phyloP scores from a whole-genome alignment of 2,797 vertebrate species.

The Manis javanica region DNA sequence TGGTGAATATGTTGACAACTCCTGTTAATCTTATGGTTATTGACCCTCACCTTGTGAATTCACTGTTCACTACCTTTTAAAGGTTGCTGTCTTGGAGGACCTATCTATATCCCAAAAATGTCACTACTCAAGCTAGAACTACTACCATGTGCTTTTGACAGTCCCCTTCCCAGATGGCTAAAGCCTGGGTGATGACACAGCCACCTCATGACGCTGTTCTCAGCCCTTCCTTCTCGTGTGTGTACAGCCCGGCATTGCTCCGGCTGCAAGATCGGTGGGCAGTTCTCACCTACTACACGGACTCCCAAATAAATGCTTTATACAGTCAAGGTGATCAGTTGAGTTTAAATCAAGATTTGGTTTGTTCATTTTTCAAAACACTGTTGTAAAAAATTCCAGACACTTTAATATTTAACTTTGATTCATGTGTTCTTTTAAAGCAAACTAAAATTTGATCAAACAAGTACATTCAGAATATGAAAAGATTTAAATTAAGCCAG shows the following conservation, averaged over 20 bases:
- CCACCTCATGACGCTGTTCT: background rate
- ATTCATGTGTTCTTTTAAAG: slow-evolving; percentile 45
- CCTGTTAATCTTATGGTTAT: background rate
- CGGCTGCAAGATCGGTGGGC: background rate
- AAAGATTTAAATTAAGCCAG: slow-evolving; percentile 59
- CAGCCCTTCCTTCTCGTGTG: background rate
- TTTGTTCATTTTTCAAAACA: slow-evolving; percentile 3
- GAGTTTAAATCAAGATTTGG: slow-evolving; percentile 35
- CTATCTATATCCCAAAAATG: background rate
- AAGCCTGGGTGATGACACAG: background rate
- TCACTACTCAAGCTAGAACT: background rate
- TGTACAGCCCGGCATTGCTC: background rate
- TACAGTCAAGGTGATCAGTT: background rate
- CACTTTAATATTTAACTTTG: slow-evolving; percentile 58
- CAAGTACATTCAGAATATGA: slow-evolving; percentile 46
- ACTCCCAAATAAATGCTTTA: background rate
- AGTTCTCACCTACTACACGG: background rate
- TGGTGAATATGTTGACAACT: background rate
- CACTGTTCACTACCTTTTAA: background rate
- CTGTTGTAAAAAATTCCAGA: slow-evolving; percentile 2
- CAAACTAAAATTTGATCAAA: slow-evolving; percentile 72
- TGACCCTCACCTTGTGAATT: background rate
- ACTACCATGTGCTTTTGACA: background rate
- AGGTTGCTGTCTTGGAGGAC: too few species aligned
- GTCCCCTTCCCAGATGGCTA: background rate